Percentiles rank a stretch among this genome's conserved stretches.
phyloP scores from a whole-genome alignment of 2,888 invertebrate species.

The Drepanosiphum platanoidis region DNA sequence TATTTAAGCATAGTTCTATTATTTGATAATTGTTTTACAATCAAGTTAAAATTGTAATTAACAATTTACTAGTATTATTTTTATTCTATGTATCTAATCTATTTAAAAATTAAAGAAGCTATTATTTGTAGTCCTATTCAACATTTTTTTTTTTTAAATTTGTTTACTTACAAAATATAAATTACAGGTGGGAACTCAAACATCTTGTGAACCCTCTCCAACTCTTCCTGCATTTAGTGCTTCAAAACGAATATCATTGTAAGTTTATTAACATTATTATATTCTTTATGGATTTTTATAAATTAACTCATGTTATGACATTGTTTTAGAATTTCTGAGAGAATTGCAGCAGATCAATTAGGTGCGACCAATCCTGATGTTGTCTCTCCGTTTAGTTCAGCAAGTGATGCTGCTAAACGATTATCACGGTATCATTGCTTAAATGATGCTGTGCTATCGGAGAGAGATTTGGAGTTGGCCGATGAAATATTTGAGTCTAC shows the following conservation, averaged over 20 bases:
- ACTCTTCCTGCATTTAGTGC: constrained; percentile 63
- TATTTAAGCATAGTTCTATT: no score
- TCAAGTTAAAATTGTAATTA: background rate
- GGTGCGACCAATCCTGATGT: constrained; percentile 80
- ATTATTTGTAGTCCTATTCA: background rate
- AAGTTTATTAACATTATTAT: constrained; percentile 29
- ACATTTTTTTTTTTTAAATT: background rate
- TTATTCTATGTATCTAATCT: background rate
- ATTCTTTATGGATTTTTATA: background rate
- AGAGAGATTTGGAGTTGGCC: constrained; percentile 75
- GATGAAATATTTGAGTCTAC: constrained; percentile 78
- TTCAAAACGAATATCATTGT: constrained; percentile 63
- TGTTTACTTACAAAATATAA: constrained; percentile 27
- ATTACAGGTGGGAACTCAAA: constrained; percentile 65
- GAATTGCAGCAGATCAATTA: constrained; percentile 79
- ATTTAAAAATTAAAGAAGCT: background rate
- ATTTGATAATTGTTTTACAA: no score
- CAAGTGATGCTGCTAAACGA: constrained; percentile 79
- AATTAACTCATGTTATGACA: background rate
- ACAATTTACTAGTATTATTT: no score
- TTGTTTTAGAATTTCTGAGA: constrained; percentile 76
- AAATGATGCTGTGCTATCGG: constrained; percentile 74
- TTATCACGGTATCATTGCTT: constrained; percentile 82
- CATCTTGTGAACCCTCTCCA: constrained; percentile 63
- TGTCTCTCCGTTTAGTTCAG: constrained; percentile 76